These are phyloP conservation scores for Koerneria pararmatus DNA, from an alignment of 2,888 invertebrate genomes.

Conservation along the genomic window DNA sequence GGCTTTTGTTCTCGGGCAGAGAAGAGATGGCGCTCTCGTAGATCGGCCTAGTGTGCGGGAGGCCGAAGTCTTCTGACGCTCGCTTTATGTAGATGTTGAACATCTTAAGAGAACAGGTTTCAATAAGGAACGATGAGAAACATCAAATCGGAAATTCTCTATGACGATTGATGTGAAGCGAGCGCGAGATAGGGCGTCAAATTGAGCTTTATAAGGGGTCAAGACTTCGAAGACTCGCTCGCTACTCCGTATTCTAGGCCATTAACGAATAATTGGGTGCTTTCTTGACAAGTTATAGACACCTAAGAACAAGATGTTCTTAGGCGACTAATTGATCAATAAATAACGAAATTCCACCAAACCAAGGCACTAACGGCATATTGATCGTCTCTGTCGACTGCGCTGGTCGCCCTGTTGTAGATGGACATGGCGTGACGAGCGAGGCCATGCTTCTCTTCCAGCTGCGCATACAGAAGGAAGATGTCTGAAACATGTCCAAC, in stretches of 20 bases:
- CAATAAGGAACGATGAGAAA: no score
- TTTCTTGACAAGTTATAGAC: no score
- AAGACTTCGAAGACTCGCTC: no score
- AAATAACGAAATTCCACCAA: no score
- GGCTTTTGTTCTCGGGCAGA: constrained; percentile 80
- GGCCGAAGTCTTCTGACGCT: constrained; percentile 93
- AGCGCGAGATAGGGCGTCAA: no score
- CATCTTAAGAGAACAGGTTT: constrained; percentile 67
- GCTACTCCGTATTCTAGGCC: no score
- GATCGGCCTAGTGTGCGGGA: constrained; percentile 91
- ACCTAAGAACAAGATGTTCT: no score
- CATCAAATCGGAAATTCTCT: no score
- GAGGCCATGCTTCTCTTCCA: constrained; percentile 96
- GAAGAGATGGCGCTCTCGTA: constrained; percentile 96
- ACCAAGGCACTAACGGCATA: constrained; percentile 69
- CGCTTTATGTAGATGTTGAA: constrained; percentile 97
- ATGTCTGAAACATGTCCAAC: constrained; percentile 64
- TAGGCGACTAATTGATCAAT: no score
- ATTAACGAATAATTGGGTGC: no score
- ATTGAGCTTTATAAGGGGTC: no score
- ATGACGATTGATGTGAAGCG: no score
- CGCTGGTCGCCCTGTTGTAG: constrained; percentile 88
- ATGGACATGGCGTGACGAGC: constrained; percentile 98
- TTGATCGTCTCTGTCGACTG: constrained; percentile 87
- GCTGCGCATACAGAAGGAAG: constrained; percentile 89